phyloP scores from a whole-genome alignment of 2,888 invertebrate genomes.

The Drosophila prostipennis region DNA sequence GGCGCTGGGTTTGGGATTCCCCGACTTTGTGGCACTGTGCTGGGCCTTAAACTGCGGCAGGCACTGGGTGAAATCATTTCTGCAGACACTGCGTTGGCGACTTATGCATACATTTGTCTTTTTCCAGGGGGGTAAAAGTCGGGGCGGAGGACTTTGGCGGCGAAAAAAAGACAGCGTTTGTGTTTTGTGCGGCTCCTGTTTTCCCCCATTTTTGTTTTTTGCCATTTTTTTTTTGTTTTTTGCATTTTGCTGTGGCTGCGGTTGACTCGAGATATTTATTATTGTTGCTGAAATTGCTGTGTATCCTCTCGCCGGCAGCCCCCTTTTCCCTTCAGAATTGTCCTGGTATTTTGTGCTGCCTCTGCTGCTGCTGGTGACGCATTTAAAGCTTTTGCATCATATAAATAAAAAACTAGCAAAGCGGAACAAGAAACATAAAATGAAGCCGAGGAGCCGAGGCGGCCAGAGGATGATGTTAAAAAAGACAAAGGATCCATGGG shows the following conservation, averaged over 20 bases:
- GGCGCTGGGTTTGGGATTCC: background rate
- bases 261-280: slow-evolving; percentile 78
- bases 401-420: slow-evolving; percentile 75
- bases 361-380: slow-evolving; percentile 67
- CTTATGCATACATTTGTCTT: slow-evolving; percentile 54
- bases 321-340: slow-evolving; percentile 13
- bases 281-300: slow-evolving; percentile 77
- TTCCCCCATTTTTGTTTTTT: slow-evolving; percentile 16
- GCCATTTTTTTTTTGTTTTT: slow-evolving; percentile 19
- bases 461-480: slow-evolving; percentile 20
- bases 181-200: slow-evolving; percentile 30
- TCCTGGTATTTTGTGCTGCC: slow-evolving; percentile 15
- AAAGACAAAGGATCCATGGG: slow-evolving; percentile 21
- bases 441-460: slow-evolving; percentile 12
- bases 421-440: slow-evolving; percentile 61
- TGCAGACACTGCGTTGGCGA: slow-evolving; percentile 49
- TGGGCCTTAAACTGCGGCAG: slow-evolving; percentile 6
- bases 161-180: slow-evolving; percentile 21
- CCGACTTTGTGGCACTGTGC: slow-evolving; percentile 9
- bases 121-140: background rate
- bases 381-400: slow-evolving; percentile 77
- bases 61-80: slow-evolving; percentile 43
- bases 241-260: slow-evolving; percentile 65
- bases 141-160: background rate
- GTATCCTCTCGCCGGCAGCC: slow-evolving; percentile 52